Conservation (phyloP, 1,140 invertebrate species). For the Ceratosolen solmsi region DNA sequence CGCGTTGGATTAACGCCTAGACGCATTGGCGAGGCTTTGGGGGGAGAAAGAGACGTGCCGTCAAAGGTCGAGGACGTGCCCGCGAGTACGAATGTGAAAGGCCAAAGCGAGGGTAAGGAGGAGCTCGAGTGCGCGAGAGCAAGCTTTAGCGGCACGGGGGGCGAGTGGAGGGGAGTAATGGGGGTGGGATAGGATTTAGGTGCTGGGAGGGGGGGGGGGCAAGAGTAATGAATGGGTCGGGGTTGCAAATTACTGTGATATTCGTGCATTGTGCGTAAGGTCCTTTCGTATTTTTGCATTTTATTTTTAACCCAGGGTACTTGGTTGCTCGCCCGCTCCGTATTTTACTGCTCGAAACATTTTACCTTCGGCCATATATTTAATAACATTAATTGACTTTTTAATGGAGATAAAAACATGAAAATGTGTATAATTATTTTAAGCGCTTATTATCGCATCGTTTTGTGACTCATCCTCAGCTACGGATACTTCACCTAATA, state of each 20-base stretch:
- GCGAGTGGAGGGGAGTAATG: constrained; percentile 3
- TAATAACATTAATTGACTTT: neutral
- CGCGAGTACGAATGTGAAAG: neutral
- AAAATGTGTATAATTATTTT: neutral
- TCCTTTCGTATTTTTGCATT: neutral
- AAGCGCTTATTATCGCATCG: neutral
- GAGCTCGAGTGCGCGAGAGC: too few species aligned
- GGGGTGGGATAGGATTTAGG: neutral
- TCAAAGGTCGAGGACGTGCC: constrained; percentile 54
- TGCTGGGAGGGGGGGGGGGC: constrained; percentile 13
- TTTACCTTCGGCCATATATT: neutral
- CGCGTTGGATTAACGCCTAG: constrained; percentile 62
- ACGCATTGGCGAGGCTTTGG: neutral
- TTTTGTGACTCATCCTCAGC: neutral
- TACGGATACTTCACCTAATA: neutral
- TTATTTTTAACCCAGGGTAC: neutral
- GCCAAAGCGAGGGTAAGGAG: neutral
- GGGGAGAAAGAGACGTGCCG: constrained; percentile 33
- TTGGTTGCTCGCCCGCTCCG: neutral
- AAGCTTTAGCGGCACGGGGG: neutral
- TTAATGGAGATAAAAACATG: neutral
- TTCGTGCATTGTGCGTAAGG: neutral
- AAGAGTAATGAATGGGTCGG: neutral
- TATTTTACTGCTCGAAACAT: neutral
- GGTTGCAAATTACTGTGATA: neutral